These are phyloP conservation scores for Himalopsyche tibetana DNA, from an alignment of 2,888 invertebrate genomes.

Conservation along the genomic window DNA sequence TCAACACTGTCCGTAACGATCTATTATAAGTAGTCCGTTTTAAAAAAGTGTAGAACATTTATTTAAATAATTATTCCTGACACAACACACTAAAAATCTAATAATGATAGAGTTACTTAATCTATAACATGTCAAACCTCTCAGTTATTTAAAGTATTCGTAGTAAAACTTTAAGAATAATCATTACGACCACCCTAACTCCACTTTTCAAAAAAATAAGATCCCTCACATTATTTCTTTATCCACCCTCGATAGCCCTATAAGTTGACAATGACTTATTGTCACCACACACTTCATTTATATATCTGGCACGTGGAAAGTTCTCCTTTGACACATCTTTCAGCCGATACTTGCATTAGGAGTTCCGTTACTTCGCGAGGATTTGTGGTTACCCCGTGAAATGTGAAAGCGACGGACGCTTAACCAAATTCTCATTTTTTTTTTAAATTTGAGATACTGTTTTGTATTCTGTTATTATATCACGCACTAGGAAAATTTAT, in stretches of 20 bases:
- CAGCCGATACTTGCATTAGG: constrained; percentile 60
- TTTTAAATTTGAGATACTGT: background rate
- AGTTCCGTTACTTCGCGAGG: constrained; percentile 53
- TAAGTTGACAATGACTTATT: constrained; percentile 65
- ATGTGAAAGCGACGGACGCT: background rate
- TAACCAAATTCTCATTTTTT: background rate
- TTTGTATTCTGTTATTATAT: too few relatives aligned
- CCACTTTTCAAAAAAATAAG: constrained; percentile 20
- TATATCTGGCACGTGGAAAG: constrained; percentile 57
- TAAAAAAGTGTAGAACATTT: too few relatives aligned
- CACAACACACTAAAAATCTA: too few relatives aligned
- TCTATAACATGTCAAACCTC: too few relatives aligned
- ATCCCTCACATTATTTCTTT: constrained; percentile 36
- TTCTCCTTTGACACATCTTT: constrained; percentile 59
- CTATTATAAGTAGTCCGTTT: too few relatives aligned
- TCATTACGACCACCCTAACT: background rate
- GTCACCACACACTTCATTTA: constrained; percentile 64
- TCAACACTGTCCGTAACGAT: too few relatives aligned
- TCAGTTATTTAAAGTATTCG: background rate
- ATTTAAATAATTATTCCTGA: too few relatives aligned
- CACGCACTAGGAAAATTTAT: too few relatives aligned
- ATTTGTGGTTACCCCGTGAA: constrained; percentile 5
- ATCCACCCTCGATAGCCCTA: constrained; percentile 45
- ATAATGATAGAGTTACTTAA: too few relatives aligned
- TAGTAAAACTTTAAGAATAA: constrained; percentile 2